Conservation (phyloP, 1,140 invertebrate species). For the Plutomurus gul region DNA sequence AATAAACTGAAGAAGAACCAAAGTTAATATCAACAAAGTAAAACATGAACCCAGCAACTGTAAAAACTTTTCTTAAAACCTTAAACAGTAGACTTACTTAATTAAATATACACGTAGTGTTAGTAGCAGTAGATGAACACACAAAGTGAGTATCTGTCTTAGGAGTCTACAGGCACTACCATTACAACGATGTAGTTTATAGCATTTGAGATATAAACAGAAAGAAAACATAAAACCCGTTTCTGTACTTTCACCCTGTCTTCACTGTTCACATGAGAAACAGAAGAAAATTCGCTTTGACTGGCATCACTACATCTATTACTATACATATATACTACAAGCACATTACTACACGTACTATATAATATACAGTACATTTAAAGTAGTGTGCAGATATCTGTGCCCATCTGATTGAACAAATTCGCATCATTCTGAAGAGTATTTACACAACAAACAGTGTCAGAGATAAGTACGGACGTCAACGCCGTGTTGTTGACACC, state of each 20-base stretch:
- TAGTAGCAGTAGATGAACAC: neutral
- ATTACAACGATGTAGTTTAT: neutral
- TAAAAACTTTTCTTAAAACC: neutral
- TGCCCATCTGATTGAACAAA: too few relatives aligned
- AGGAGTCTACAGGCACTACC: neutral
- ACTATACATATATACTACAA: too few relatives aligned
- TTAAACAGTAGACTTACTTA: too few relatives aligned
- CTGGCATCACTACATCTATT: too few relatives aligned
- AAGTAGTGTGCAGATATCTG: too few relatives aligned
- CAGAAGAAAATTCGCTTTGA: neutral
- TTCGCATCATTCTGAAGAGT: too few relatives aligned
- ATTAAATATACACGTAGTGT: too few relatives aligned
- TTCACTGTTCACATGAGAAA: neutral
- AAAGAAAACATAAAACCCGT: neutral
- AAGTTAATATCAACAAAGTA: too few relatives aligned
- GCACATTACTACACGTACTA: neutral
- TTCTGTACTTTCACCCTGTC: neutral
- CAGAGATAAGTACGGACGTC: too few relatives aligned
- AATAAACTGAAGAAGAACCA: too few relatives aligned
- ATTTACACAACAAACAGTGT: too few relatives aligned
- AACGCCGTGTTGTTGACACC: too few relatives aligned
- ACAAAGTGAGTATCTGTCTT: neutral
- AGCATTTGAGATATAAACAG: neutral
- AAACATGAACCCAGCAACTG: neutral
- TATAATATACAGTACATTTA: neutral